Evolutionary conservation across 2,888 invertebrate species (phyloP), one percentile per base, ranked within the genome.

Genomic region (Caradrina clavipalpis): DNA sequence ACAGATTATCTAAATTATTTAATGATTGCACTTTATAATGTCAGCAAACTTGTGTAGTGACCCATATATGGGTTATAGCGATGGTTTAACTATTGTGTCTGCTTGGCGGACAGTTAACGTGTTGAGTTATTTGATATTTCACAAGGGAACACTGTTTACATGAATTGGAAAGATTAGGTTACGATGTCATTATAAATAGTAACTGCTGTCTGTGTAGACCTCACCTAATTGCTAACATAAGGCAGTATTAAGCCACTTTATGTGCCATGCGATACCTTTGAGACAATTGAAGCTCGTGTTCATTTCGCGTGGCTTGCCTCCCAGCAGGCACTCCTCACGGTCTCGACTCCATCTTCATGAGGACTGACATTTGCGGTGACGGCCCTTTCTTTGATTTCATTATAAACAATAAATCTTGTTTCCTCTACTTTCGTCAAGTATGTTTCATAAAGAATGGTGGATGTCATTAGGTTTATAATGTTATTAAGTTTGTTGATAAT

Each of bases 351-450:
- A 53, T 73, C 63, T 70, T 60, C 35, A 68, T 53, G 53, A 73
- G 56, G 49, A 49, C 39, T 35, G 59, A 66, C 50, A 74, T 70
- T 72, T 70, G 78, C 58, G 65, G 66, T 39, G 60, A 70, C 51
- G 47, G 61, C 11, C 31, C 55, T 61, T 73, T 22, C 35, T 77
- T 68, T 68, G 55, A 69, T 74, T 68, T 72, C 7, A 26, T 73
- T 69, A 42, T 47, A 35, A 57, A 45, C 53, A 69, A 58, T 49
- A 53, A 67, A 66, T 72, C 55, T 31, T 42, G 71, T 68, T 58
- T 69, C 26, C 35, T 64, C 39, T 31, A 45, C 45, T 69, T 35
- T 31, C 13, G 1, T 53, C 17, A 6, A 49, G 22, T n/a, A 8
- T 63, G 42, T 17, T 53, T 51, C 1, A 8, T 45, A 50, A 60